phyloP scores from a whole-genome alignment of 2,888 invertebrate genomes.

The Lasioglossum morio region DNA sequence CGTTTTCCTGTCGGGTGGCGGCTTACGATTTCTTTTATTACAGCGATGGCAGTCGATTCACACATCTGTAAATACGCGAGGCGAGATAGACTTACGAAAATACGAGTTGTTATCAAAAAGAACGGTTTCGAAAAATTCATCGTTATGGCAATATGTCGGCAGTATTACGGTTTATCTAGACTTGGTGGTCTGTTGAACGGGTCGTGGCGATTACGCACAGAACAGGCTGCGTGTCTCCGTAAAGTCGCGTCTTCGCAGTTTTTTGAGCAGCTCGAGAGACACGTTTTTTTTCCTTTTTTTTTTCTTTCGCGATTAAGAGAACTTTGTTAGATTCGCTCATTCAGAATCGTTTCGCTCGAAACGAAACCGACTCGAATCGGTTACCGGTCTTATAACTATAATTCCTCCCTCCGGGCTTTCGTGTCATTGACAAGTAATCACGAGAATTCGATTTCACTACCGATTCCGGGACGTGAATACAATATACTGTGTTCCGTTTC shows the following conservation, averaged over 20 bases:
- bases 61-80: conserved; percentile 23
- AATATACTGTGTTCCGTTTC: conserved; percentile 8
- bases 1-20: conserved; percentile 30
- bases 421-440: conserved; percentile 23
- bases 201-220: conserved; percentile 19
- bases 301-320: conserved; percentile 7
- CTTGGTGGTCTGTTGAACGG: conserved; percentile 27
- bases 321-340: conserved; percentile 18
- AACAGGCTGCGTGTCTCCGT: conserved; percentile 10
- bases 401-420: conserved; percentile 25
- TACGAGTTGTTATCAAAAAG: conserved; percentile 28
- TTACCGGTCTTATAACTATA: conserved; percentile 31
- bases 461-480: conserved; percentile 4
- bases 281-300: not conserved
- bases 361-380: conserved; percentile 25
- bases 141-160: conserved; percentile 54
- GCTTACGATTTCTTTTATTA: conserved; percentile 21
- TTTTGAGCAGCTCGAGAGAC: conserved; percentile 4
- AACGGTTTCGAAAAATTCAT: conserved; percentile 29
- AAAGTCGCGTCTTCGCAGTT: conserved; percentile 16
- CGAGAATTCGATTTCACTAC: conserved; percentile 20
- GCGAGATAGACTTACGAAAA: conserved; percentile 40
- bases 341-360: conserved; percentile 16
- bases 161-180: conserved; percentile 36
- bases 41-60: conserved; percentile 56